Conservation (phyloP, 2,888 invertebrate genomes). For the Caenorhabditis sp. region DNA sequence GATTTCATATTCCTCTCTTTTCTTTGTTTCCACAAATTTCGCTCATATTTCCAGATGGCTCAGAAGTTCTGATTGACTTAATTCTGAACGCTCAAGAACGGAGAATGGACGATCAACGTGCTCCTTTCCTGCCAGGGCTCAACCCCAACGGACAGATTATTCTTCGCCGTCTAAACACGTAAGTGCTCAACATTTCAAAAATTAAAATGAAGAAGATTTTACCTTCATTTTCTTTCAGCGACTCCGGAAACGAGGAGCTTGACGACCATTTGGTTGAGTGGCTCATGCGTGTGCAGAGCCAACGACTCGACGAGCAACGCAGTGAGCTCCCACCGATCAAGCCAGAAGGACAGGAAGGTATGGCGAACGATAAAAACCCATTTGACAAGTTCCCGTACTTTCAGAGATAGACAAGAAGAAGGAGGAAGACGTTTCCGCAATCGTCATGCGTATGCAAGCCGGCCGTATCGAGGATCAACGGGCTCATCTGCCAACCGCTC, state of each 20-base stretch:
- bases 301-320: slow-evolving; percentile 80
- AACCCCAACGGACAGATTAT: slow-evolving; percentile 68
- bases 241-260: slow-evolving; percentile 63
- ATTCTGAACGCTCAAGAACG: slow-evolving; percentile 73
- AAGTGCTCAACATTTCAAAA: slow-evolving; percentile 1
- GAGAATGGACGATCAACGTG: slow-evolving; percentile 74
- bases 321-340: slow-evolving; percentile 74
- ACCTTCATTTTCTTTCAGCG: slow-evolving; percentile 43
- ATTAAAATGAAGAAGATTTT: neutral
- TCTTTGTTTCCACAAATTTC: neutral
- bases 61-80: slow-evolving; percentile 77
- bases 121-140: slow-evolving; percentile 71
- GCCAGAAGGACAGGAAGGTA: slow-evolving; percentile 50
- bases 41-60: slow-evolving; percentile 69
- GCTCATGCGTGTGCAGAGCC: slow-evolving; percentile 76
- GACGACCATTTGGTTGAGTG: slow-evolving; percentile 71
- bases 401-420: slow-evolving; percentile 56
- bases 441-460: slow-evolving; percentile 78
- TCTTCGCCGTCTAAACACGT: slow-evolving; percentile 63
- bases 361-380: neutral
- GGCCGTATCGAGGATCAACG: slow-evolving; percentile 79
- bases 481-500: slow-evolving; percentile 68
- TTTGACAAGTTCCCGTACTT: neutral
- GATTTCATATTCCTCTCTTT: too few relatives aligned
- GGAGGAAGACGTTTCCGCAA: slow-evolving; percentile 76